These are phyloP conservation scores for Istiophorus platypterus DNA, from an alignment of 2,113 vertebrate species.

Conservation along the genomic window DNA sequence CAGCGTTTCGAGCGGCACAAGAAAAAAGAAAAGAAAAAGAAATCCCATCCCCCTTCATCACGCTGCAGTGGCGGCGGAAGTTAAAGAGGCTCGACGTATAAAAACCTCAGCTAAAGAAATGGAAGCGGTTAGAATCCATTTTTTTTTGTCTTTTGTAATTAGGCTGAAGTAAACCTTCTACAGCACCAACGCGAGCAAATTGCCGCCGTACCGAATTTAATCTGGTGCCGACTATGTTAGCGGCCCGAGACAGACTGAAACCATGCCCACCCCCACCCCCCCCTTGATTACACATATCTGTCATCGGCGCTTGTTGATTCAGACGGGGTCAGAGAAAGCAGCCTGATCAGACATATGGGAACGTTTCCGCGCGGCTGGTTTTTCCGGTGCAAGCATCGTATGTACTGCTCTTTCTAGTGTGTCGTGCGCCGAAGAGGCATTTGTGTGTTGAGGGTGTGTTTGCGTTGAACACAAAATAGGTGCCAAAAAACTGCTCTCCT, in stretches of 20 bases:
- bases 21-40: too few species aligned
- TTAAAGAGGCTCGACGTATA: neutral
- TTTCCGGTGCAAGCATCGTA: neutral
- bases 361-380: neutral
- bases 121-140: neutral
- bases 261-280: too few species aligned
- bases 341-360: neutral
- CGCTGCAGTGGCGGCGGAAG: neutral
- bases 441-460: too few species aligned
- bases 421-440: too few species aligned
- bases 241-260: neutral
- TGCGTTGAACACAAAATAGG: too few species aligned
- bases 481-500: conserved; percentile 57
- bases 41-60: neutral
- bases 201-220: neutral
- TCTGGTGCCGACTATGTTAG: neutral
- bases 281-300: conserved; percentile 4
- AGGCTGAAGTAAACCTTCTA: neutral
- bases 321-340: neutral
- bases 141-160: neutral
- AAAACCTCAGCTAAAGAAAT: neutral
- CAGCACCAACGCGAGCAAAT: conserved; percentile 1
- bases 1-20: neutral
- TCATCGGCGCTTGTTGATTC: conserved; percentile 1
- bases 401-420: too few species aligned